Conservation (phyloP, 2,797 vertebrate species). For the Hafferia zeledoni region DNA sequence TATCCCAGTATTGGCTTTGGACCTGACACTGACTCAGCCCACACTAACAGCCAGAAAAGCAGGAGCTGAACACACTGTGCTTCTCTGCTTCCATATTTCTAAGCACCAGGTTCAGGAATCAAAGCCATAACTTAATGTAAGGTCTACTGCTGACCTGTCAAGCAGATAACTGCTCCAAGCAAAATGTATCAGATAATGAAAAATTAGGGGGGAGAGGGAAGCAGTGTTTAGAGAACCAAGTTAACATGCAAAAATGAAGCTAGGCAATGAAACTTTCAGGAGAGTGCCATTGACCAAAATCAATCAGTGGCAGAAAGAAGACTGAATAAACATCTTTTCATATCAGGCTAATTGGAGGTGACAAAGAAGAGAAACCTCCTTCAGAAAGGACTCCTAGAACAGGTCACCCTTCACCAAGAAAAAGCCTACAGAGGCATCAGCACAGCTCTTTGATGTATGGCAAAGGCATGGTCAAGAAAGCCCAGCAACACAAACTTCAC, state of each 20-base stretch:
- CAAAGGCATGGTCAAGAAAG: neutral
- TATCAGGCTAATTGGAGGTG: neutral
- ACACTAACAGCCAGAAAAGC: neutral
- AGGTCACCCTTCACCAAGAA: neutral
- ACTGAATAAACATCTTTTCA: neutral
- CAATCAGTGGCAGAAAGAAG: neutral
- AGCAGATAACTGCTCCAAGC: neutral
- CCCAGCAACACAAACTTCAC: neutral
- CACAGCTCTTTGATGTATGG: neutral
- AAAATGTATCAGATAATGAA: neutral
- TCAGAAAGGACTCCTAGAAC: conserved; percentile 3
- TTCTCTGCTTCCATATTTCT: neutral
- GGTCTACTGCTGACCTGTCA: neutral
- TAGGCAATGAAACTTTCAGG: neutral
- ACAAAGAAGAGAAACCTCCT: conserved; percentile 8
- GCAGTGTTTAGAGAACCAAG: neutral
- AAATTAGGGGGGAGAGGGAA: neutral
- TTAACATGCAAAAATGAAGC: neutral
- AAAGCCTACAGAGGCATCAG: neutral
- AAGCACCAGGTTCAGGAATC: neutral
- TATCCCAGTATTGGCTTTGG: neutral
- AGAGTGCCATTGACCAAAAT: neutral
- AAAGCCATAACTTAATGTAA: neutral
- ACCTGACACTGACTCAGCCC: neutral
- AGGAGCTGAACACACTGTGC: neutral